These are phyloP conservation scores for Glandiceps talaboti DNA, from an alignment of 53 echinoderm and acorn worm genomes.

Conservation along the genomic window DNA sequence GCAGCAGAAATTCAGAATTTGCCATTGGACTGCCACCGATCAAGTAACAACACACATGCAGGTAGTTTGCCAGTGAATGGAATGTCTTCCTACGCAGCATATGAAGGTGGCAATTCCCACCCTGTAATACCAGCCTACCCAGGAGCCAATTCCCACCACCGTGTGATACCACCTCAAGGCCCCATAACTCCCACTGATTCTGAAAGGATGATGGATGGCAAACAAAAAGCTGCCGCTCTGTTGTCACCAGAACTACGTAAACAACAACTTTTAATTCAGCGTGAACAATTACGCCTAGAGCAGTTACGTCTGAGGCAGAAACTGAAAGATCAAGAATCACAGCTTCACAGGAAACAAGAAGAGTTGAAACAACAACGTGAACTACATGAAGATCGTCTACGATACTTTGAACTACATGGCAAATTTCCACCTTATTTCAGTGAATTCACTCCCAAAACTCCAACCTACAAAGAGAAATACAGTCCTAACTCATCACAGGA, in stretches of 20 bases:
- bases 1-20: neutral
- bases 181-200: neutral
- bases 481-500: neutral
- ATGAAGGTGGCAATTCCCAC: too few relatives aligned
- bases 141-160: too few relatives aligned
- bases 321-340: slow-evolving; percentile 58
- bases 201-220: too few relatives aligned
- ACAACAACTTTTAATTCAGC: slow-evolving; percentile 31
- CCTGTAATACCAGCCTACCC: too few relatives aligned
- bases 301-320: slow-evolving; percentile 73
- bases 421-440: neutral
- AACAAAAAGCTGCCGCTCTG: neutral
- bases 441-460: neutral
- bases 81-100: too few relatives aligned
- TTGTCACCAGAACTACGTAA: slow-evolving; percentile 38
- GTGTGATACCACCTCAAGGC: too few relatives aligned
- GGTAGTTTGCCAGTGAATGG: neutral
- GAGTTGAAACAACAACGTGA: slow-evolving; percentile 40
- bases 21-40: neutral
- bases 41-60: neutral
- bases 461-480: neutral
- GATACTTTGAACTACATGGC: neutral
- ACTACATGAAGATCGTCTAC: neutral
- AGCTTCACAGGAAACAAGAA: slow-evolving; percentile 44
- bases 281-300: slow-evolving; percentile 36